Evolutionary conservation across 1,140 invertebrate genomes (phyloP).

Genomic region (Monomorium pharaonis): DNA sequence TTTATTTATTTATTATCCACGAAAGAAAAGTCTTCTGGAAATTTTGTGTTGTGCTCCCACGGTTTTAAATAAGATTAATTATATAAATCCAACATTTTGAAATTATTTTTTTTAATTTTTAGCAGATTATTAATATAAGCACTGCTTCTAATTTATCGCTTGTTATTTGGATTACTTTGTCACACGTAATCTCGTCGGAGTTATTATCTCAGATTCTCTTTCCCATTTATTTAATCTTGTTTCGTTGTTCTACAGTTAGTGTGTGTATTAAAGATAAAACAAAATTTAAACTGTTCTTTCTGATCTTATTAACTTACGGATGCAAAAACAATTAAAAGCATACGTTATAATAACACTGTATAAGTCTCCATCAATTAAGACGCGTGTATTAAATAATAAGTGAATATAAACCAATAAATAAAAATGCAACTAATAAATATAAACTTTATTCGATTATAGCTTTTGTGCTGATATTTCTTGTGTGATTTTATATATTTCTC

Average conservation of each 20-base stretch:
- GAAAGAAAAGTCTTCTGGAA: background rate
- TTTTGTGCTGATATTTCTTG: too few relatives aligned
- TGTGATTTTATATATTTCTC: too few relatives aligned
- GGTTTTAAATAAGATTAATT: background rate
- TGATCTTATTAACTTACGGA: background rate
- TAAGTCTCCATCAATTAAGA: too few relatives aligned
- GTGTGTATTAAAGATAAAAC: too few relatives aligned
- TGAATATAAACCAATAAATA: too few relatives aligned
- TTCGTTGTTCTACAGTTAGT: background rate
- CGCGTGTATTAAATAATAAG: too few relatives aligned
- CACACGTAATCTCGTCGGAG: background rate
- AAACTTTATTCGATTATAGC: too few relatives aligned
- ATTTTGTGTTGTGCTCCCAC: background rate
- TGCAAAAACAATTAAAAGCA: background rate
- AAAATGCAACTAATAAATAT: too few relatives aligned
- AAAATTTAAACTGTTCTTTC: background rate
- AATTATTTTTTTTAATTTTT: background rate
- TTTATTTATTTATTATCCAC: too few relatives aligned
- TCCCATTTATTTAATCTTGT: background rate
- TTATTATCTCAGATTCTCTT: background rate
- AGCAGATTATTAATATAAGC: background rate
- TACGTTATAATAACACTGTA: too few relatives aligned
- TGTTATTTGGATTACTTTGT: background rate
- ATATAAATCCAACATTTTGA: background rate
- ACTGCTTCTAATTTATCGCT: background rate